Percentiles rank a stretch among this genome's conserved stretches.
These are phyloP conservation scores for Tinea semifulvella DNA, from an alignment of 2,888 invertebrate species.

Conservation along the genomic window DNA sequence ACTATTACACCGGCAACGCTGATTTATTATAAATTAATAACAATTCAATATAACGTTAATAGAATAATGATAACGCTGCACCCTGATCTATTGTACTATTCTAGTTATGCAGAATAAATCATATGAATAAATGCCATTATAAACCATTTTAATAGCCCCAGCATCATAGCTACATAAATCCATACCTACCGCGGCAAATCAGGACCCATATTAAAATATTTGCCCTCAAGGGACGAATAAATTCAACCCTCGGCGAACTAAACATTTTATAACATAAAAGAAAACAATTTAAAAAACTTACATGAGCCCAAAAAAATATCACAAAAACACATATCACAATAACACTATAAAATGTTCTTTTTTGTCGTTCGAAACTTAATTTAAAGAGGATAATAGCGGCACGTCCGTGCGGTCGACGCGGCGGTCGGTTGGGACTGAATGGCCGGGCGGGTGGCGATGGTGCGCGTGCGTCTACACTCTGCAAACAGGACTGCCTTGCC, in stretches of 20 bases:
- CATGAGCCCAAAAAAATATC: neutral
- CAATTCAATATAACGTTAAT: no score
- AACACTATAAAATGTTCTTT: neutral
- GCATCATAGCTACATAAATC: no score
- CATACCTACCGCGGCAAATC: no score
- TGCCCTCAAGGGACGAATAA: neutral
- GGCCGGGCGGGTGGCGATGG: neutral
- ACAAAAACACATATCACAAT: conserved; percentile 2
- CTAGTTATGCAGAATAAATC: no score
- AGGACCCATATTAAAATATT: neutral
- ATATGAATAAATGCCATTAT: no score
- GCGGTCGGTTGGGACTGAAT: neutral
- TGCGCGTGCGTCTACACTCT: conserved; percentile 1
- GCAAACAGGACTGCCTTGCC: conserved; percentile 4
- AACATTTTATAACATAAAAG: no score
- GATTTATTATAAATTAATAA: no score
- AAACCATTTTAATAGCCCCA: no score
- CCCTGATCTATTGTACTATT: no score
- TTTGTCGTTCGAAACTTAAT: neutral
- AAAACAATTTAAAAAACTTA: conserved; percentile 1
- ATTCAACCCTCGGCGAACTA: no score
- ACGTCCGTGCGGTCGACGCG: neutral
- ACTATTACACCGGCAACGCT: no score
- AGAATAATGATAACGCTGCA: no score
- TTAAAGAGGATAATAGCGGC: neutral